phyloP scores from a whole-genome alignment of 2,888 invertebrate genomes.

The Phyto melanocephala region DNA sequence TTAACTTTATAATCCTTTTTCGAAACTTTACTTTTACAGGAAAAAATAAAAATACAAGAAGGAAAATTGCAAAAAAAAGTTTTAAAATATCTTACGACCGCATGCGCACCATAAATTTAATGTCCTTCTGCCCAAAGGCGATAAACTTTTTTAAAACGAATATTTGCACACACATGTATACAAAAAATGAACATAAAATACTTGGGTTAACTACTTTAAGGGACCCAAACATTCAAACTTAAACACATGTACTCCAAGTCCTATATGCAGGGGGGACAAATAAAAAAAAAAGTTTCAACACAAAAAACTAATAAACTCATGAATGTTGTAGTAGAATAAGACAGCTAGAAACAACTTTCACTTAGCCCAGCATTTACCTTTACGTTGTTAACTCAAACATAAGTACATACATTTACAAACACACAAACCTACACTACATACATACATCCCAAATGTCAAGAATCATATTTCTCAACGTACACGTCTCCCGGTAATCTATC shows the following conservation, averaged over 20 bases:
- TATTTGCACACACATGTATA: conserved; percentile 19
- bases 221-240: conserved; percentile 20
- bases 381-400: neutral
- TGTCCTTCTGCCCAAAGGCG: conserved; percentile 62
- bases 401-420: neutral
- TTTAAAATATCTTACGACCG: conserved; percentile 56
- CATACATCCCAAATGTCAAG: neutral
- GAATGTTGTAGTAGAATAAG: conserved; percentile 1
- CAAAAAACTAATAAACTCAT: conserved; percentile 12
- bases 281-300: neutral
- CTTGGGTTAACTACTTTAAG: conserved; percentile 51
- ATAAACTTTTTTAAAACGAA: conserved; percentile 55
- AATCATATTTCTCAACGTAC: conserved; percentile 17
- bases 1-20: conserved; percentile 64
- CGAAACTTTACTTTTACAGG: conserved; percentile 54
- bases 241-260: neutral
- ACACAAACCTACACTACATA: neutral
- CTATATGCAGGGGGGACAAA: neutral
- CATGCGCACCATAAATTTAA: conserved; percentile 65
- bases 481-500: conserved; percentile 57
- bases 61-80: too few relatives aligned
- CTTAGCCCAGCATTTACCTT: conserved; percentile 28
- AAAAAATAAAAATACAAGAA: conserved; percentile 24
- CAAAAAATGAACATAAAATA: conserved; percentile 43
- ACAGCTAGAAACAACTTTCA: conserved; percentile 42